Percentiles rank a stretch among this genome's conserved stretches.
Evolutionary conservation across 2,888 invertebrate genomes (phyloP).

Genomic region (Athetis lepigone): DNA sequence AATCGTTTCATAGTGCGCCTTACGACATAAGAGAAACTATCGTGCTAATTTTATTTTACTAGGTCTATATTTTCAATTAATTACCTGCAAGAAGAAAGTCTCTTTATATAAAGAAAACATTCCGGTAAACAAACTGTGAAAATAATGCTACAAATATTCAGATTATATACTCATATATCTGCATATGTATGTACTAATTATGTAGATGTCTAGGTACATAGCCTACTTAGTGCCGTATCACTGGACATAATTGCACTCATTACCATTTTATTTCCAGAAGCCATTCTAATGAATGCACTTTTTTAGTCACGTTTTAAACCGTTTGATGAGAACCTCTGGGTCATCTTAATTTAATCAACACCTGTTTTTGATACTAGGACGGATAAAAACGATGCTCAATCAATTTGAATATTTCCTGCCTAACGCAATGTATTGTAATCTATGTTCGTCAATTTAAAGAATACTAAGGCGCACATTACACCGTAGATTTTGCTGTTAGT

Average conservation of each 20-base stretch:
- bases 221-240: not conserved
- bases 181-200: not conserved
- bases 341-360: slow-evolving; percentile 23
- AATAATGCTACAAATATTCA: not conserved
- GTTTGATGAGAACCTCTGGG: slow-evolving; percentile 33
- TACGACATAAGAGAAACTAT: too few relatives aligned
- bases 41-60: too few relatives aligned
- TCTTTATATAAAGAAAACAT: not conserved
- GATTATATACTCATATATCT: not conserved
- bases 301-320: slow-evolving; percentile 48
- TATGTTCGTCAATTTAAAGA: too few relatives aligned
- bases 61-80: too few relatives aligned
- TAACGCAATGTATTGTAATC: too few relatives aligned
- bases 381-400: too few relatives aligned
- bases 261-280: slow-evolving; percentile 32
- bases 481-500: too few relatives aligned
- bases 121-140: not conserved
- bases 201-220: not conserved
- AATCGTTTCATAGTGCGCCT: too few relatives aligned
- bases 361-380: not conserved
- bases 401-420: not conserved
- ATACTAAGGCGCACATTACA: too few relatives aligned
- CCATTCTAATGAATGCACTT: slow-evolving; percentile 9
- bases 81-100: too few relatives aligned
- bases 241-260: not conserved